A percentile compares a stretch with the other conserved stretches of the same genome.
These are phyloP conservation scores for Chunga burmeisteri DNA, from an alignment of 2,113 vertebrate species.

Conservation along the genomic window DNA sequence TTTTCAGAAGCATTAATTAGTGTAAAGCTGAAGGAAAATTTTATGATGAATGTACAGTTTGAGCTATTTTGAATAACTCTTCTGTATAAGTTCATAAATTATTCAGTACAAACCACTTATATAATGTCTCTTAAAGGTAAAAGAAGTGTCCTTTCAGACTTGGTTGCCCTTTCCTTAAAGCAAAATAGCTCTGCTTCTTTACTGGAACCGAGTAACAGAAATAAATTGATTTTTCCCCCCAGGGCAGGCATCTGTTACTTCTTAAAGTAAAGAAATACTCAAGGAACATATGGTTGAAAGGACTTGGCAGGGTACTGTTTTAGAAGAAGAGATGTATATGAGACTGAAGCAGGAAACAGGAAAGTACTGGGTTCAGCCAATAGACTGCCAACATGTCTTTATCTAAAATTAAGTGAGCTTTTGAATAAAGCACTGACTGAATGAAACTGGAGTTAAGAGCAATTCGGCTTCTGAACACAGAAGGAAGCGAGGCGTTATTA, in stretches of 20 bases:
- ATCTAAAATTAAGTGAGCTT: constrained; percentile 8
- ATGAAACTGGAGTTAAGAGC: not conserved
- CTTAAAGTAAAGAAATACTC: constrained; percentile 48
- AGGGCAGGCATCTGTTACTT: constrained; percentile 41
- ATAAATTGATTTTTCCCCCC: constrained; percentile 25
- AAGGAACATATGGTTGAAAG: constrained; percentile 35
- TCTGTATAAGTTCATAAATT: constrained; percentile 51
- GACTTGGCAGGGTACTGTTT: constrained; percentile 1
- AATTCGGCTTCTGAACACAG: not conserved
- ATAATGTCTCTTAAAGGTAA: constrained; percentile 54
- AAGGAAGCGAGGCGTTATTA: not conserved
- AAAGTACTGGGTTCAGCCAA: not conserved
- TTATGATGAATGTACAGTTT: not conserved
- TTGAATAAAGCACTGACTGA: not conserved
- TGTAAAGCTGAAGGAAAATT: constrained; percentile 8
- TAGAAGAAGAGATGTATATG: not conserved
- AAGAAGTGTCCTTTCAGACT: constrained; percentile 31
- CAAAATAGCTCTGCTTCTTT: constrained; percentile 29
- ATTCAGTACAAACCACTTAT: constrained; percentile 53
- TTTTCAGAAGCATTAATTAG: constrained; percentile 41
- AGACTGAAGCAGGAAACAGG: not conserved
- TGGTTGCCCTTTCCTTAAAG: constrained; percentile 39
- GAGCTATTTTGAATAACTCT: constrained; percentile 17
- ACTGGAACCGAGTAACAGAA: constrained; percentile 45
- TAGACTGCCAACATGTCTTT: not conserved